These are phyloP conservation scores for Psittacula echo DNA, from an alignment of 2,797 vertebrate genomes.

Conservation along the genomic window DNA sequence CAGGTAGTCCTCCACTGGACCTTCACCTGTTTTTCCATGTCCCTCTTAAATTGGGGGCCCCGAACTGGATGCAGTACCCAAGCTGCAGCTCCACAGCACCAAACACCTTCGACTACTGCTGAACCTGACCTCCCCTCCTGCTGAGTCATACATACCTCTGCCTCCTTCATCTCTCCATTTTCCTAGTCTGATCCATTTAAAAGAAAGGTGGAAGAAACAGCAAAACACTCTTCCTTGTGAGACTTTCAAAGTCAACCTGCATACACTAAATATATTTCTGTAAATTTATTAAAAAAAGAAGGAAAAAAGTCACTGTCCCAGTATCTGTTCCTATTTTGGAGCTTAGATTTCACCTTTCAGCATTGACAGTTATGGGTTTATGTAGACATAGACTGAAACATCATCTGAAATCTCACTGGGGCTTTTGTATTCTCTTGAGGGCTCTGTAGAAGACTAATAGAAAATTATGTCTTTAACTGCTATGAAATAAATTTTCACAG, in stretches of 20 bases:
- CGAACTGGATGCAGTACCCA: not conserved
- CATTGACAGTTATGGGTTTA: not conserved
- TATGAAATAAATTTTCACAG: not conserved
- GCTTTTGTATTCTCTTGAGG: not conserved
- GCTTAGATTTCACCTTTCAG: not conserved
- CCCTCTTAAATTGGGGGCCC: not conserved
- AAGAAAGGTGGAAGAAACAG: not conserved
- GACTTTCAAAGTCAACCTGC: not conserved
- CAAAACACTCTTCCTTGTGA: not conserved
- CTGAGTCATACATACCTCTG: not conserved
- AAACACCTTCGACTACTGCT: not conserved
- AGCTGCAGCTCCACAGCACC: not conserved
- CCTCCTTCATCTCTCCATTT: not conserved
- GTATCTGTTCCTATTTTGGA: not conserved
- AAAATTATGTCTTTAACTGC: not conserved
- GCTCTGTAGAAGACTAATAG: not conserved
- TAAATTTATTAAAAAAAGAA: not conserved
- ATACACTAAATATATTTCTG: not conserved
- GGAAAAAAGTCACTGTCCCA: not conserved
- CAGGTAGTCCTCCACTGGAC: not conserved
- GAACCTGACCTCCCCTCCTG: not conserved
- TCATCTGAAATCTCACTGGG: not conserved
- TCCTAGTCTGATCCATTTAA: not conserved
- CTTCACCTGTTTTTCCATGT: not conserved
- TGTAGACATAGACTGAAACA: not conserved